Evolutionary conservation across 2,797 vertebrate genomes (phyloP).

Genomic region (Iguana delicatissima): DNA sequence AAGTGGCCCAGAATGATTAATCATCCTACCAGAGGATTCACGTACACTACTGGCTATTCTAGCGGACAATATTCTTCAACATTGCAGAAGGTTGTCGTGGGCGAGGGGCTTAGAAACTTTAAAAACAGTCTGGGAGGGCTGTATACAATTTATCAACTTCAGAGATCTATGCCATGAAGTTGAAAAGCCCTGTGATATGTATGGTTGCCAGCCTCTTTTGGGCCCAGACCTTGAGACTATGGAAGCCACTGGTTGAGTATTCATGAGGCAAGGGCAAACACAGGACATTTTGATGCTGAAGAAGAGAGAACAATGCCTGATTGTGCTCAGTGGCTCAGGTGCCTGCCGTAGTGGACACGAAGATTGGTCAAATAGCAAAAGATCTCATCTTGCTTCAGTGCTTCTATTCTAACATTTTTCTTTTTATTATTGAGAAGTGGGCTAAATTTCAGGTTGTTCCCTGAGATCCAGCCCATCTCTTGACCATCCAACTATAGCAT

Average conservation of each 20-base stretch:
- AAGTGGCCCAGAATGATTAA: too few species aligned
- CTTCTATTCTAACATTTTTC: background rate
- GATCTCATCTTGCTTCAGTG: background rate
- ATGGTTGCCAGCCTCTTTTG: background rate
- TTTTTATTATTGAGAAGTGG: background rate
- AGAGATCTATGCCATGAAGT: background rate
- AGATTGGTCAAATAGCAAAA: background rate
- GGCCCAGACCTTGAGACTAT: background rate
- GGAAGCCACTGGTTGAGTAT: too few species aligned
- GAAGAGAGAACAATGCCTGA: background rate
- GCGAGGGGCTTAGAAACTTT: too few species aligned
- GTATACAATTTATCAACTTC: too few species aligned
- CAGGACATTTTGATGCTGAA: background rate
- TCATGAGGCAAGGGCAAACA: too few species aligned
- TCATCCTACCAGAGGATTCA: too few species aligned
- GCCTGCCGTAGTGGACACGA: too few species aligned
- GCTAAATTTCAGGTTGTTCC: background rate
- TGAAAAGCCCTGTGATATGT: background rate
- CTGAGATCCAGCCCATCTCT: too few species aligned
- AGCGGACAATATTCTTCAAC: too few species aligned
- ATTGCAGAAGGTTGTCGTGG: too few species aligned
- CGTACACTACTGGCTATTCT: too few species aligned
- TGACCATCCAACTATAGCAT: background rate
- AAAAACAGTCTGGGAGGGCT: too few species aligned
- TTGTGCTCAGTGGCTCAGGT: background rate